Evolutionary conservation across 92 coral and sea anemone species (phyloP), one percentile per base, ranked within the genome.

Genomic region (Parazoanthus darwini): DNA sequence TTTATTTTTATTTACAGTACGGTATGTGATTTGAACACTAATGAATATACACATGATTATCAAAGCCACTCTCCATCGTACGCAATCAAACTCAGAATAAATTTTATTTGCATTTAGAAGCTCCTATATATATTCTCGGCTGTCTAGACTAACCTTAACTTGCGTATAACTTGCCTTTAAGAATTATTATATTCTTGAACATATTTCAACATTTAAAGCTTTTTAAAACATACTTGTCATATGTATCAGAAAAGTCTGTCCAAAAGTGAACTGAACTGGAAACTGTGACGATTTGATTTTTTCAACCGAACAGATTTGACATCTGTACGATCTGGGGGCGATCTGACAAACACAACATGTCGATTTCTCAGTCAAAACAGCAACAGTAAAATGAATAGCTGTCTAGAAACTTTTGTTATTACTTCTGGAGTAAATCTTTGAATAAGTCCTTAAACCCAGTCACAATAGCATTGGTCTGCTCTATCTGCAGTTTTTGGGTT

Each of bases 341-440:
- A 18, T 26, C 74, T 25, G 35, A 68, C 11, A 68, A 68, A 68
- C 74, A 68, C 20, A 68, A 68, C 44, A 76, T 76, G 80, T 39
- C 8, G 80, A 37, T 76, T 39, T 76, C 80, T 38, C 77, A 86
- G 82, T 86, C 89, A 86, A 86, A 86, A 86, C 46, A 86, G 51
- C 89, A 86, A 86, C 89, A 29, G 77, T 29, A 42, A 86, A 86
- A 72, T 79, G 50, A 79, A 15, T 79, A 79, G 82, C 81, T 77
- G 81, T 77, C 36, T 43, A 7, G 25, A 42, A 63, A 75, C 9
- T 81, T 6, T 58, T 81, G 63, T 58, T 16, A 18, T 51, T 44
- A 81, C 67, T 81, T 81, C 73, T 51, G 73, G 74, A 59, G 38
- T 44, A 81, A 44, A 81, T 81, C 85, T 81, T 77, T 46, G 16